Evolutionary conservation across 2,113 vertebrate species (phyloP).

Genomic region (Paraplagusia blochii): DNA sequence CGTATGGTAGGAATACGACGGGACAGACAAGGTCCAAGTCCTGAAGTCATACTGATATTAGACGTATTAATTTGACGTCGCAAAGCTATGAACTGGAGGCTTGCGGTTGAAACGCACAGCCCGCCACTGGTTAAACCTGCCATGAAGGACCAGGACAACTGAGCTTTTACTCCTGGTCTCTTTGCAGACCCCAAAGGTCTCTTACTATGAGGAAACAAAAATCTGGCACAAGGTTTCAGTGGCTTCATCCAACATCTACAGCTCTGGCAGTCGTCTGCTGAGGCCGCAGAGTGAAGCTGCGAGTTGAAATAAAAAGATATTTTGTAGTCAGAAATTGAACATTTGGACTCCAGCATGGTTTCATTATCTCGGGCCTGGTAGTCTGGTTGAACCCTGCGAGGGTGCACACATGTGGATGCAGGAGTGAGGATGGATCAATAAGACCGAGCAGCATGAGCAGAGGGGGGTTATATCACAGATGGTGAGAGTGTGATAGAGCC

Average conservation of each 20-base stretch:
- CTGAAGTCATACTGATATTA: too few relatives aligned
- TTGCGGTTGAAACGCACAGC: too few relatives aligned
- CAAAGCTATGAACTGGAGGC: too few relatives aligned
- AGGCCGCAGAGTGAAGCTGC: not conserved
- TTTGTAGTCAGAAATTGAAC: not conserved
- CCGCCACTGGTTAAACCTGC: too few relatives aligned
- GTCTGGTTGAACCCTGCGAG: not conserved
- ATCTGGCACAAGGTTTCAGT: slow-evolving; percentile 35
- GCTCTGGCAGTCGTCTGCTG: slow-evolving; percentile 23
- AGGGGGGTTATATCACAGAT: slow-evolving; percentile 45
- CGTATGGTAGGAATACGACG: too few relatives aligned
- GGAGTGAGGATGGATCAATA: slow-evolving; percentile 36
- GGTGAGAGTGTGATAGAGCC: slow-evolving; percentile 52
- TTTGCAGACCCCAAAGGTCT: slow-evolving; percentile 26
- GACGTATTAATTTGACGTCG: too few relatives aligned
- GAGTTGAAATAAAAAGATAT: not conserved
- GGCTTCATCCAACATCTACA: slow-evolving; percentile 41
- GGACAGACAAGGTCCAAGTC: too few relatives aligned
- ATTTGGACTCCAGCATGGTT: not conserved
- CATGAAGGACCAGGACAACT: too few relatives aligned
- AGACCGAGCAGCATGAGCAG: slow-evolving; percentile 42
- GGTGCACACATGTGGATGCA: slow-evolving; percentile 1
- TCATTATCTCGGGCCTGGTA: not conserved
- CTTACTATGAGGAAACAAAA: slow-evolving; percentile 53
- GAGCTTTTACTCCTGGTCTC: not conserved